Base-by-base conservation (phyloP, 2,888 invertebrate genomes). In the Cistogaster globosa region DNA sequence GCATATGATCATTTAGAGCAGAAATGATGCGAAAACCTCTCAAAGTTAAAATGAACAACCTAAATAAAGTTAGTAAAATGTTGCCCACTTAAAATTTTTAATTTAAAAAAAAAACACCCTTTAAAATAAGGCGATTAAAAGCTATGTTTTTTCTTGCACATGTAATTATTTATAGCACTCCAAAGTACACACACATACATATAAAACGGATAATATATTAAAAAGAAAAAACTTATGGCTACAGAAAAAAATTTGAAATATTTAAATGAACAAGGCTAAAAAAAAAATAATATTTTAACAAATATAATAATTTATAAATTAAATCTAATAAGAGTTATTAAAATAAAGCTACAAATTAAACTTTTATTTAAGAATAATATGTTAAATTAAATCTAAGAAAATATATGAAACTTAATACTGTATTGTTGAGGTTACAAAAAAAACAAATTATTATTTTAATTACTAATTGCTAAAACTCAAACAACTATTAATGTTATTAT, bases 401-500 rank as follows among this genome's bases (percentile, higher is more conserved):
- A 32, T 0, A 32, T 32, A 32, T 5, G 6, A 32, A 32, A 32
- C 42, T 11, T 42, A 80, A 80, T 80, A 74, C 80, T 80, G 80
- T 45, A 51, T 22, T 38, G 6, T 4, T 26, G 36, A 22, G 38
- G 2, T 51, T 22, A 53, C 20, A 51, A 60, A 16, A 20, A 58
- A 26, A 71, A 8, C 22, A 14, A 42, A 26, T n/a, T 5, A 11
- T 1, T 9, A 1, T 38, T 38, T 57, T 48, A 36, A 57, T 57
- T 45, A 26, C n/a, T 14, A 63, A 20, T 60, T 69, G 0, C 18
- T 69, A 53, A 60, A 60, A 53, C 9, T 60, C 11, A 60, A 20
- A 67, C 0, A 48, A 65, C 63, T 7, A 55, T 14, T n/a, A 48
- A 12, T 12, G n/a, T n/a, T n/a, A 42, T 32, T 32, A 32, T 32